Evolutionary conservation across 2,113 vertebrate genomes (phyloP), one percentile per base, ranked within the genome.

Genomic region (Gorsachius goisagi): DNA sequence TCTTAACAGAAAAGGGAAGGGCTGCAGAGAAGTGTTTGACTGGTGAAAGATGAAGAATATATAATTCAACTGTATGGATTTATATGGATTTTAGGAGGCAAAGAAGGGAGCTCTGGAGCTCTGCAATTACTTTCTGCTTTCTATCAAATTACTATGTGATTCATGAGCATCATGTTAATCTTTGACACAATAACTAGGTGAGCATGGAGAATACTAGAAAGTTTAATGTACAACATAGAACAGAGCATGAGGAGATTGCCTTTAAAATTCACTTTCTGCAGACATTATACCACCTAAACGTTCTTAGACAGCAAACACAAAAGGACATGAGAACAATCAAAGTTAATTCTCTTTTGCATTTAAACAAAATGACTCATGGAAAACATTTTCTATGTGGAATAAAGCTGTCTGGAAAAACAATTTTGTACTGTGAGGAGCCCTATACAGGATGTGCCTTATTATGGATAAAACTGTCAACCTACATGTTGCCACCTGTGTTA

Each of bases 231-330:
- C 33, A 68, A 39, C 64, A 64, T 11, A 67, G 53, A 73, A 6
- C 7, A 73, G 33, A 78, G 37, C 49, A 32, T 27, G n/a, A 86
- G 45, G 44, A 74, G 12, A 50, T 17, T 78, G 24, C 69, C 80
- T 91, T 88, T 84, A 93, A 88, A 85, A 86, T 92, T 71, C 66
- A 26, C 35, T 95, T 95, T 93, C 69, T 90, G 74, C 32, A 89
- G 81, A 85, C 7, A 2, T 77, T 89, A 1, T 91, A 81, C 85
- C 83, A 87, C 49, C 12, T 52, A 73, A 66, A 58, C 39, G 12
- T 86, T 94, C 92, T 96, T 86, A 88, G 88, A 95, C 73, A 93
- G 84, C 86, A 92, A 97, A 73, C 58, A 41, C 69, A 92, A 89
- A 94, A 78, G 76, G 80, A 78, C 74, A 79, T 0, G 2, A 85